phyloP scores from a whole-genome alignment of 2,113 vertebrate species.

The Apus apus region DNA sequence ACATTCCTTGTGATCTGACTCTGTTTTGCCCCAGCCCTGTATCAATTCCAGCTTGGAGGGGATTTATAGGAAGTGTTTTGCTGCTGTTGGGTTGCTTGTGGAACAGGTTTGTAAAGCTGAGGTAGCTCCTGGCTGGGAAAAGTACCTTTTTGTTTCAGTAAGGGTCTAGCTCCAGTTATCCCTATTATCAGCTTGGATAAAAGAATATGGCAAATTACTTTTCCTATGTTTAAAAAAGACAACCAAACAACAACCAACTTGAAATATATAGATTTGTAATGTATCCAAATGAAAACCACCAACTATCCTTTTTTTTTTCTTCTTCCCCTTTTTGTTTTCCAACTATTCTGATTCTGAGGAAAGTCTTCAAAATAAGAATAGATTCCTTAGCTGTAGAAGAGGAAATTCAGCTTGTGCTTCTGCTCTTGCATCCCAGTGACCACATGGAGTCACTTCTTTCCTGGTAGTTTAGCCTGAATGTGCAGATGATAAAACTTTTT shows the following conservation, averaged over 20 bases:
- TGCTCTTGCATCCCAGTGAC: background rate
- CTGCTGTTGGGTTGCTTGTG: too few relatives aligned
- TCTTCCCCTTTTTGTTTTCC: background rate
- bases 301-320: rapidly evolving
- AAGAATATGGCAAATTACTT: background rate
- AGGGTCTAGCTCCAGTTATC: too few relatives aligned
- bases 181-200: background rate
- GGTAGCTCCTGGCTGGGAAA: too few relatives aligned
- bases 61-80: too few relatives aligned
- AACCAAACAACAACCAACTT: too few relatives aligned
- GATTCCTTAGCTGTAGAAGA: background rate
- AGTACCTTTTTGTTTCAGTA: too few relatives aligned
- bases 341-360: background rate
- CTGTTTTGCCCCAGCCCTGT: too few relatives aligned
- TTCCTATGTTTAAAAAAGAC: background rate
- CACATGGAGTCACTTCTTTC: background rate
- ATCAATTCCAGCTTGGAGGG: too few relatives aligned
- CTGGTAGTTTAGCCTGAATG: background rate
- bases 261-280: too few relatives aligned
- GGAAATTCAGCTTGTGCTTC: background rate
- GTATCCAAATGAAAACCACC: background rate
- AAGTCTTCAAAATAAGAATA: background rate
- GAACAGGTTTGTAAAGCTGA: too few relatives aligned
- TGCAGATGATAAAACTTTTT: background rate
- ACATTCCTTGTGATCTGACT: too few relatives aligned